phyloP scores from a whole-genome alignment of 2,888 invertebrate genomes.

The Bedellia somnulentella region DNA sequence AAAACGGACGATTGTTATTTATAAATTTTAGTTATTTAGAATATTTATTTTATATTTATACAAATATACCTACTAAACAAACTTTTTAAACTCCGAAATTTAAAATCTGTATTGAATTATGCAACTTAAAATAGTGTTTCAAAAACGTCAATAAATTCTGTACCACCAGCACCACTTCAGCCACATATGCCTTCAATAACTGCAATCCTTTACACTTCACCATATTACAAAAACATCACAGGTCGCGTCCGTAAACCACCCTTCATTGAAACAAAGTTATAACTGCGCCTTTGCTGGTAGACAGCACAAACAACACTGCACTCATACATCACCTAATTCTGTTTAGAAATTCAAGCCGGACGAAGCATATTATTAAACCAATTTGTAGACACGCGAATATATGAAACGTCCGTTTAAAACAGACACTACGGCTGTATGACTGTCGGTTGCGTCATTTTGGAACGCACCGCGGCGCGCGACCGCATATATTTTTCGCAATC shows the following conservation, averaged over 20 bases:
- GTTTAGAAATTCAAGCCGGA: conserved; percentile 4
- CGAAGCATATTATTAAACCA: conserved; percentile 2
- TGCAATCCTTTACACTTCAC: conserved; percentile 42
- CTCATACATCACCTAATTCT: conserved; percentile 1
- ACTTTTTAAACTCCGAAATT: too few species aligned
- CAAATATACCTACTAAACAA: too few species aligned
- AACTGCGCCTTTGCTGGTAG: too few species aligned
- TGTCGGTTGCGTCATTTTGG: conserved; percentile 12
- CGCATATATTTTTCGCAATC: conserved; percentile 5
- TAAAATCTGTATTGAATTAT: too few species aligned
- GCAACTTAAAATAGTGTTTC: too few species aligned
- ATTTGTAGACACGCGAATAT: conserved; percentile 9
- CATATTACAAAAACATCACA: conserved; percentile 44
- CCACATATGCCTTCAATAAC: conserved; percentile 30
- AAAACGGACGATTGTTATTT: too few species aligned
- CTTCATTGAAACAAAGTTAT: too few species aligned
- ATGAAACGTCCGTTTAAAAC: conserved; percentile 9
- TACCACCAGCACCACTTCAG: conserved; percentile 3
- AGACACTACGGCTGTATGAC: conserved; percentile 7
- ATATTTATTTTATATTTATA: too few species aligned
- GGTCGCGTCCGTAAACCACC: conserved; percentile 11
- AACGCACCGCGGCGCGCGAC: too few species aligned
- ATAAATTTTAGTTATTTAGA: too few species aligned
- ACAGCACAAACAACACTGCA: conserved; percentile 3
- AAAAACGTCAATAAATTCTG: too few species aligned